A percentile compares a stretch with the other conserved stretches of the same genome.
These are phyloP conservation scores for Himantopus leucocephalus DNA, from an alignment of 2,113 vertebrate genomes.

Conservation along the genomic window DNA sequence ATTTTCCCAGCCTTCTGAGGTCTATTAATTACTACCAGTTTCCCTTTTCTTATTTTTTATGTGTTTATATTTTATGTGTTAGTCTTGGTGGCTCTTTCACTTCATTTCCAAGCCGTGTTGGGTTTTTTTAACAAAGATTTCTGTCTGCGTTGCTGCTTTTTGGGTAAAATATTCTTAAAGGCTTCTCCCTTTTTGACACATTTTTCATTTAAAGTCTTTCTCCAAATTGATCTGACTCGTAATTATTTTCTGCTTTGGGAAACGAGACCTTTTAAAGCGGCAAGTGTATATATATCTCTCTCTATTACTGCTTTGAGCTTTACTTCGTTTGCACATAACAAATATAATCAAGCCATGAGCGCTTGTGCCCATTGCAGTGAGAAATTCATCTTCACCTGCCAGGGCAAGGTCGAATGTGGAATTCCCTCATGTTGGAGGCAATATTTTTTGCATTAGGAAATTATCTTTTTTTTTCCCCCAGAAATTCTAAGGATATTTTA, in stretches of 20 bases:
- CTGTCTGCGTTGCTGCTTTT: background rate
- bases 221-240: background rate
- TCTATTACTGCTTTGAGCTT: background rate
- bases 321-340: background rate
- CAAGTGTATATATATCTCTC: background rate
- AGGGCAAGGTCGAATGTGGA: background rate
- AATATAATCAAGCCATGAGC: background rate
- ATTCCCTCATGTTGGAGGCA: background rate
- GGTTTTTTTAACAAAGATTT: background rate
- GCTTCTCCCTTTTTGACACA: background rate
- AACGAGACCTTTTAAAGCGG: background rate
- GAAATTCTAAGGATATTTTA: background rate
- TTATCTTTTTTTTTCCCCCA: background rate
- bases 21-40: background rate
- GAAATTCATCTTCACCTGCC: conserved; percentile 1
- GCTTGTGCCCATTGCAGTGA: background rate
- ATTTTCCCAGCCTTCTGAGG: background rate
- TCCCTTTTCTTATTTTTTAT: background rate
- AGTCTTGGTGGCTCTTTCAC: background rate
- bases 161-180: background rate
- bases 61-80: background rate
- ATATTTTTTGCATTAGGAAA: background rate
- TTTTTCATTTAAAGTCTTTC: background rate
- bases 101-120: background rate
- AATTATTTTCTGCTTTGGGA: background rate